A percentile compares a stretch with the other conserved stretches of the same genome.
phyloP scores from a whole-genome alignment of 2,113 vertebrate genomes.

The Panurus biarmicus region DNA sequence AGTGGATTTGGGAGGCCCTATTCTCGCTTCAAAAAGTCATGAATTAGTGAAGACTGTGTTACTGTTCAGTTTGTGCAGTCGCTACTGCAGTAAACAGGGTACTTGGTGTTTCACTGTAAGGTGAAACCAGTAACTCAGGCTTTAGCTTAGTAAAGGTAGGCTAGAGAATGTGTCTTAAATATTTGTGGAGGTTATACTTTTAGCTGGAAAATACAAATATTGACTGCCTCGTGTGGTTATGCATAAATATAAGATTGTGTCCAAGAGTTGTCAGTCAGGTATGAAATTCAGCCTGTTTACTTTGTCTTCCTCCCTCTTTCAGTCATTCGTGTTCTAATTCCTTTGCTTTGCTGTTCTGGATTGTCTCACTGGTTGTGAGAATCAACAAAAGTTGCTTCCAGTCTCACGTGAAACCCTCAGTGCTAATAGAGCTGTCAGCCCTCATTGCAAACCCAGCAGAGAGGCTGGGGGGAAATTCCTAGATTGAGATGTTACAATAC shows the following conservation, averaged over 20 bases:
- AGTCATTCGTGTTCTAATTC: neutral
- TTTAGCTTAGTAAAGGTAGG: neutral
- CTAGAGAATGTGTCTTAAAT: neutral
- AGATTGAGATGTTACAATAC: neutral
- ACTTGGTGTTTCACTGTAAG: neutral
- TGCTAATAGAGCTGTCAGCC: neutral
- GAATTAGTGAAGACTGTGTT: neutral
- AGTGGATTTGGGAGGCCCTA: neutral
- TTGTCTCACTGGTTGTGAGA: neutral
- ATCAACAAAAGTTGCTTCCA: neutral
- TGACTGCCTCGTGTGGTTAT: neutral
- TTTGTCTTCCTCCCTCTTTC: neutral
- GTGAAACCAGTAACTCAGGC: neutral
- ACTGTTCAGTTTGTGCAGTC: rapidly evolving
- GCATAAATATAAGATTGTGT: neutral
- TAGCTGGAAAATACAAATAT: neutral
- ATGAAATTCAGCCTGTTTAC: neutral
- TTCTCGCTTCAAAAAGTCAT: neutral
- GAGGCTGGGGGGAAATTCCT: neutral
- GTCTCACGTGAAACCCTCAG: neutral
- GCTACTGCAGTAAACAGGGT: neutral
- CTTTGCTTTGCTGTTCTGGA: neutral
- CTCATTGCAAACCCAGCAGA: rapidly evolving
- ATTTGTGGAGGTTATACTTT: neutral
- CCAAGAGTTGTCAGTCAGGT: neutral